phyloP scores from a whole-genome alignment of 2,797 vertebrate genomes.

The Rhinella marina region DNA sequence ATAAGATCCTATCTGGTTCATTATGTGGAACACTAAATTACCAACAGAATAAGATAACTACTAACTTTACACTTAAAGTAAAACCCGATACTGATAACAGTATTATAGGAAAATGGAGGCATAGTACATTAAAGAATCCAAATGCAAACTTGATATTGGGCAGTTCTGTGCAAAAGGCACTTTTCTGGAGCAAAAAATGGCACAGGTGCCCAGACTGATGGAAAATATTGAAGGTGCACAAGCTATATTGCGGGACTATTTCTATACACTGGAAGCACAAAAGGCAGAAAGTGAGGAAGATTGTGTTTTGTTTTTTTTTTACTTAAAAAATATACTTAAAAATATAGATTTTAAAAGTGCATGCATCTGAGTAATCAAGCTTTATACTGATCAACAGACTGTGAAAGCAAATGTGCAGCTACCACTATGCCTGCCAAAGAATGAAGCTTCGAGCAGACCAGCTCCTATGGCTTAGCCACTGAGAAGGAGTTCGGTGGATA shows the following conservation, averaged over 20 bases:
- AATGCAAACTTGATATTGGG: constrained; percentile 10
- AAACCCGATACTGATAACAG: background rate
- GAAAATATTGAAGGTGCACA: background rate
- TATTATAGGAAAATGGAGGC: background rate
- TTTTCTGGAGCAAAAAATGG: constrained; percentile 29
- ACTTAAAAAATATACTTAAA: constrained; percentile 51
- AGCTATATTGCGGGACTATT: background rate
- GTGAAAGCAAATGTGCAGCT: background rate
- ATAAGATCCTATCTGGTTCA: background rate
- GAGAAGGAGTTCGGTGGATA: background rate
- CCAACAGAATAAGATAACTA: background rate
- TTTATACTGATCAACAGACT: constrained; percentile 38
- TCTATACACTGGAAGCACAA: constrained; percentile 29
- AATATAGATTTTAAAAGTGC: constrained; percentile 44
- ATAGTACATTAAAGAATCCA: background rate
- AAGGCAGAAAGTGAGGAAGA: background rate
- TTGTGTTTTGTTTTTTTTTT: background rate
- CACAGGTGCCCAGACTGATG: background rate
- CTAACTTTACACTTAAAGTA: background rate
- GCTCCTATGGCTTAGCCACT: constrained; percentile 25
- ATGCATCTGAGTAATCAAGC: constrained; percentile 35
- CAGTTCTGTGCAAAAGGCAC: constrained; percentile 59
- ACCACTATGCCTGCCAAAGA: constrained; percentile 63
- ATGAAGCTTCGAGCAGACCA: background rate
- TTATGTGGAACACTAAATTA: background rate